Conservation (phyloP, 2,797 vertebrate genomes). For the Gadopsis marmoratus region DNA sequence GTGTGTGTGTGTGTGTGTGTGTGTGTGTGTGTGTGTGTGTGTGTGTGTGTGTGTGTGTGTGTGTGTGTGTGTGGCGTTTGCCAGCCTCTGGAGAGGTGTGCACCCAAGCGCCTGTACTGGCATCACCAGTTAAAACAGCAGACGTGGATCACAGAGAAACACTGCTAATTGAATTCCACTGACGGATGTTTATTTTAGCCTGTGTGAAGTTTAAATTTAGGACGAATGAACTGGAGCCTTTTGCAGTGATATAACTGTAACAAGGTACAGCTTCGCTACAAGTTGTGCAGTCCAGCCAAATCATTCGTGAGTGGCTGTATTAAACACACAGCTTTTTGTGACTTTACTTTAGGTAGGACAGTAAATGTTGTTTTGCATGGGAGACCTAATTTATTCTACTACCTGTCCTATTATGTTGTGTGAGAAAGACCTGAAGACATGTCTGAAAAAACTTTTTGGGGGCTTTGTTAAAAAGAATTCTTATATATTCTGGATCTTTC, state of each 20-base stretch:
- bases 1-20: too few species aligned
- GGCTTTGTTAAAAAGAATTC: background rate
- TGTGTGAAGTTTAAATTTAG: slow-evolving; percentile 54
- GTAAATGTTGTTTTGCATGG: background rate
- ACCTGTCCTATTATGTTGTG: background rate
- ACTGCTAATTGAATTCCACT: slow-evolving; percentile 62
- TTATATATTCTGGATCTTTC: slow-evolving; percentile 2
- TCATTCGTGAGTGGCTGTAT: slow-evolving; percentile 4
- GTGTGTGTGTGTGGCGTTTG: slow-evolving; percentile 2
- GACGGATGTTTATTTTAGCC: slow-evolving; percentile 54
- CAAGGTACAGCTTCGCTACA: slow-evolving; percentile 4
- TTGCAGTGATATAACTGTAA: slow-evolving; percentile 35
- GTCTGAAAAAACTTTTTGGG: slow-evolving; percentile 11
- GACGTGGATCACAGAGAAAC: slow-evolving; percentile 45
- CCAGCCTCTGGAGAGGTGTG: slow-evolving; percentile 34
- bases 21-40: too few species aligned
- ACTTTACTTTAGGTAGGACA: slow-evolving; percentile 2
- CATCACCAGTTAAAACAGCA: slow-evolving; percentile 51
- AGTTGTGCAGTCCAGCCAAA: slow-evolving; percentile 11
- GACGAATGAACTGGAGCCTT: slow-evolving; percentile 26
- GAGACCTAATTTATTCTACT: background rate
- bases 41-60: background rate
- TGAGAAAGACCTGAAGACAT: background rate
- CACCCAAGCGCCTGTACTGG: slow-evolving; percentile 10
- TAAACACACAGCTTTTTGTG: background rate